Evolutionary conservation across 2,888 invertebrate species (phyloP).

Genomic region (Bruchidius siliquastri): DNA sequence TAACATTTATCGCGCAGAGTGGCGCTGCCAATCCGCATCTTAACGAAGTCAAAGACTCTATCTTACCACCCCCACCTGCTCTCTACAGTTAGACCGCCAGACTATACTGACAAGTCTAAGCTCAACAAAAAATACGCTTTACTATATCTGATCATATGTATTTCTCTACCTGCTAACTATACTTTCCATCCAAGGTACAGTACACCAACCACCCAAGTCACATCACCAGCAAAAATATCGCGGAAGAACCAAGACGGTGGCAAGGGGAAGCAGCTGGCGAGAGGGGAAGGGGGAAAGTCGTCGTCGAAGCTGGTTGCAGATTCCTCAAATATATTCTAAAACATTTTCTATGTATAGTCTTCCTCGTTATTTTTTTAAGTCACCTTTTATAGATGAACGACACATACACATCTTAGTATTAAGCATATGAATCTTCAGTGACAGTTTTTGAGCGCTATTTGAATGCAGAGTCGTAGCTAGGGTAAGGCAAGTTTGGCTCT

Average conservation of each 20-base stretch:
- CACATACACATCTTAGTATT: background rate
- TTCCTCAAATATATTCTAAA: conserved; percentile 36
- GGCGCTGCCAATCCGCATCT: too few species aligned
- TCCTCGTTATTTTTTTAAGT: conserved; percentile 24
- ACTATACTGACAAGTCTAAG: too few species aligned
- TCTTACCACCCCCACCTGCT: too few species aligned
- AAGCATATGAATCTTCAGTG: background rate
- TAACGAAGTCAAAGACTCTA: too few species aligned
- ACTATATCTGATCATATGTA: too few species aligned
- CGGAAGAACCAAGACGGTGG: background rate
- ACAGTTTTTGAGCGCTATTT: background rate
- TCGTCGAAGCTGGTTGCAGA: conserved; percentile 14
- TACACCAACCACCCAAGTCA: background rate
- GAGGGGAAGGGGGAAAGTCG: background rate
- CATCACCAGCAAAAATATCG: conserved; percentile 3
- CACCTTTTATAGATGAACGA: background rate
- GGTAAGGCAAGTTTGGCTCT: too few species aligned
- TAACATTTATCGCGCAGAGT: too few species aligned
- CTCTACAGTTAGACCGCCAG: too few species aligned
- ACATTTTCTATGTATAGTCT: conserved; percentile 33
- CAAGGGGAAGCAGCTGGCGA: background rate
- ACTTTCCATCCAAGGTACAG: background rate
- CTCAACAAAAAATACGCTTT: too few species aligned
- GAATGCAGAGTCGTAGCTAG: too few species aligned
- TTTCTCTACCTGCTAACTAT: too few species aligned